Evolutionary conservation across 2,797 vertebrate genomes (phyloP), one percentile per base, ranked within the genome.

Genomic region (Pogonophryne albipinna): DNA sequence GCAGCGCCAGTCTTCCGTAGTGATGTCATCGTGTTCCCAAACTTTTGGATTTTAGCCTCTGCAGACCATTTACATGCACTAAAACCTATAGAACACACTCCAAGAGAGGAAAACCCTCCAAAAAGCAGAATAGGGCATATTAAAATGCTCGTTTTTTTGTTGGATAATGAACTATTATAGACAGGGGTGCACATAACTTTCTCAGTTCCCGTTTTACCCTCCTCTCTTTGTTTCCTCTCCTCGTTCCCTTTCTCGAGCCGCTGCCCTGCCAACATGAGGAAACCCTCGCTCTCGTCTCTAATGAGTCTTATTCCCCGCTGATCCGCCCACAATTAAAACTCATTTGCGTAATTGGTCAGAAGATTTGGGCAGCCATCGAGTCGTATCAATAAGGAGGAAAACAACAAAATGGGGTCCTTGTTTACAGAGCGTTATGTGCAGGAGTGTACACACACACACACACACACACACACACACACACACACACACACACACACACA

Each of bases 291-390:
- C 66, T 78, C 23, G 58, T 63, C 74, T 46, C 85, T 86, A 92
- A 91, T 85, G 89, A 91, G 87, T 41, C 52, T 1, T 78, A 71
- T 80, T 85, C 78, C 79, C 64, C 1, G 64, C 82, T 55, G 78
- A 75, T 47, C 67, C 76, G 62, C 78, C 83, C 61, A 76, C 75
- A 58, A 12, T 34, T 7, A 38, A 74, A 68, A 72, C 83, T 86
- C 65, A 87, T 91, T 88, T 85, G 83, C 2, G 79, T 91, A 90
- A 92, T 89, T 86, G 78, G 87, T 79, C 61, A 67, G 66, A 78
- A 81, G 73, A 84, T 89, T 87, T 87, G 70, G 62, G 57, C 79
- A 10, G 56, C 68, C 70, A 80, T 84, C 72, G 88, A 74, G 83
- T 41, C 63, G 60, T 74, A 84, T 64, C 27, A 13, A 82, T 78